phyloP scores from a whole-genome alignment of 2,888 invertebrate genomes.

The Cryptocephalus primarius region DNA sequence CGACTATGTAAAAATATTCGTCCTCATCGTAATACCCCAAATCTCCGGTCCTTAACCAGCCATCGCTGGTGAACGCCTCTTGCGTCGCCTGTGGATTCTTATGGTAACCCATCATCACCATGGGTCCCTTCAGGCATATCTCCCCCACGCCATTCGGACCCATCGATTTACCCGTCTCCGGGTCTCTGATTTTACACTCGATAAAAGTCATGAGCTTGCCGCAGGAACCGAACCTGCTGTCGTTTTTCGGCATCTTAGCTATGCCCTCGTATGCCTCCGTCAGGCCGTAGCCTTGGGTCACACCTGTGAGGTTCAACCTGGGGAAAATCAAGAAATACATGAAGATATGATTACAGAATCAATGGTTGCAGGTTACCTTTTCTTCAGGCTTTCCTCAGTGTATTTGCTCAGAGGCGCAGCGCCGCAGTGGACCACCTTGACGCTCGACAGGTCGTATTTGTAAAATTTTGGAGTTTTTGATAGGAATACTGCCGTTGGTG shows the following conservation, averaged over 20 bases:
- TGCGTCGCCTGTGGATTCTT: constrained; percentile 54
- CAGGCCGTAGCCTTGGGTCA: constrained; percentile 66
- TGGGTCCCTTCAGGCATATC: constrained; percentile 57
- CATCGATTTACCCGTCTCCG: constrained; percentile 48
- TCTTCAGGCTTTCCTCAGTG: constrained; percentile 47
- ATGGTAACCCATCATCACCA: constrained; percentile 59
- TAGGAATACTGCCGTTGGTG: constrained; percentile 70
- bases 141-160: constrained; percentile 63
- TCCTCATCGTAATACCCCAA: constrained; percentile 72
- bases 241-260: constrained; percentile 20
- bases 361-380: constrained; percentile 14
- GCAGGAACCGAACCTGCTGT: constrained; percentile 45
- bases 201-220: constrained; percentile 52
- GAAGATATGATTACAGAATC: neutral
- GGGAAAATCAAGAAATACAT: neutral
- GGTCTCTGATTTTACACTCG: constrained; percentile 51
- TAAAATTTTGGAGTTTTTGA: constrained; percentile 67
- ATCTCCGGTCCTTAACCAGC: constrained; percentile 72
- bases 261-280: constrained; percentile 60
- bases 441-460: constrained; percentile 59
- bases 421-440: constrained; percentile 58
- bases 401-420: constrained; percentile 70
- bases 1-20: constrained; percentile 70
- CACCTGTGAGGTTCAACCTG: constrained; percentile 39
- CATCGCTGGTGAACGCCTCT: constrained; percentile 55